Percentiles rank a stretch among this genome's conserved stretches.
Conservation (phyloP, 23 tunicate species). For the Halocynthia aurantium region DNA sequence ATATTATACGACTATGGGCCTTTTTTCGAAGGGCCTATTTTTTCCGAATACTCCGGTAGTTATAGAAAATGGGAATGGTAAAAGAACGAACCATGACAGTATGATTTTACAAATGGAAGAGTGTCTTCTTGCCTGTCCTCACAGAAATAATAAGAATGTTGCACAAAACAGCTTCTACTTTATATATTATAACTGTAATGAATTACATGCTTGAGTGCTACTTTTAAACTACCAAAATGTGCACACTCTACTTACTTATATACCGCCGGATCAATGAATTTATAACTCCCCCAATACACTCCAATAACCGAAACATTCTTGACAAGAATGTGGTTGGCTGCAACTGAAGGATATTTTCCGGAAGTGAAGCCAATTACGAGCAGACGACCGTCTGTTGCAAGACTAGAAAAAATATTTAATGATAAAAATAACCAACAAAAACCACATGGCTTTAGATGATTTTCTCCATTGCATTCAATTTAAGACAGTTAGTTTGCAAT, state of each 20-base stretch:
- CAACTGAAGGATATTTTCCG: slow-evolving; percentile 71
- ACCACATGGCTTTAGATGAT: background rate
- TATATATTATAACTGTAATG: no score
- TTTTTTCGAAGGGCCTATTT: no score
- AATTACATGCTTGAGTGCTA: no score
- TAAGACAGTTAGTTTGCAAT: background rate
- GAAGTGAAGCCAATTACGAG: slow-evolving; percentile 82
- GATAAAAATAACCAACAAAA: background rate
- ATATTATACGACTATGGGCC: no score
- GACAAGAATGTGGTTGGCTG: slow-evolving; percentile 80
- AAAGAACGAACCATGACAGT: no score
- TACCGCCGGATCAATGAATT: slow-evolving; percentile 14
- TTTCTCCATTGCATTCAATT: background rate
- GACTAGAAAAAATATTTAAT: slow-evolving; percentile 20
- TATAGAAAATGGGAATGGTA: no score
- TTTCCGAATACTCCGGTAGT: no score
- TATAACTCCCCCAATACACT: slow-evolving; percentile 63
- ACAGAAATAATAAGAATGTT: no score
- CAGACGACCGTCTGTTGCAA: slow-evolving; percentile 76
- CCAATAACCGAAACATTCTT: slow-evolving; percentile 87
- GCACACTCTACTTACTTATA: slow-evolving; percentile 30
- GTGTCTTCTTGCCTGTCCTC: no score
- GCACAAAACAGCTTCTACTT: no score
- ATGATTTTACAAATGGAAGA: no score
- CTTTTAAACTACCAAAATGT: no score